Evolutionary conservation across 2,888 invertebrate genomes (phyloP).

Genomic region (Apomyelois bistriatella): DNA sequence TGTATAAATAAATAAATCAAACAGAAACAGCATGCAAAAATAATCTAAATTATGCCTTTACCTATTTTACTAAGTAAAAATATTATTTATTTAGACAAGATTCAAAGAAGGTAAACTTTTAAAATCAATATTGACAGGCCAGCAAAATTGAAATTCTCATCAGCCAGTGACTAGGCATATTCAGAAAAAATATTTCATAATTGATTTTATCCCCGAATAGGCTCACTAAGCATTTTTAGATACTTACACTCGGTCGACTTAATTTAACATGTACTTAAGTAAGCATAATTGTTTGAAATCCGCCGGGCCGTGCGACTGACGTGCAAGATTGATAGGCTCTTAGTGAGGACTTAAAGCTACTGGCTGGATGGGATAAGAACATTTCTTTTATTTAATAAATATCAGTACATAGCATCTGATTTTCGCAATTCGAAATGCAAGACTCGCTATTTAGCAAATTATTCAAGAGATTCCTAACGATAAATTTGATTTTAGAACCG

Average conservation of each 20-base stretch:
- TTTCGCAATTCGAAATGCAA: too few relatives aligned
- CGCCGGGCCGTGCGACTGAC: slow-evolving; percentile 63
- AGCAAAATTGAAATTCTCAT: background rate
- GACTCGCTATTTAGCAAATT: too few relatives aligned
- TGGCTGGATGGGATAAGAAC: slow-evolving; percentile 35
- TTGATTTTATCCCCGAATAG: too few relatives aligned
- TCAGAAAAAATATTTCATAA: background rate
- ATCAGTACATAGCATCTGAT: too few relatives aligned
- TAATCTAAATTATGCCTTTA: too few relatives aligned
- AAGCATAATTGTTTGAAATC: slow-evolving; percentile 69
- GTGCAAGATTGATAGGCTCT: slow-evolving; percentile 63
- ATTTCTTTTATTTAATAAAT: background rate
- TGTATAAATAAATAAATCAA: too few relatives aligned
- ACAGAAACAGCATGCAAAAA: too few relatives aligned
- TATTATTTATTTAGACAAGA: too few relatives aligned
- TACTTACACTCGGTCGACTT: slow-evolving; percentile 27
- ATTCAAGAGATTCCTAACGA: too few relatives aligned
- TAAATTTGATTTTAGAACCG: too few relatives aligned
- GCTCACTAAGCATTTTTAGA: slow-evolving; percentile 7
- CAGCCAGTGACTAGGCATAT: background rate
- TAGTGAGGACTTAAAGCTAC: slow-evolving; percentile 31
- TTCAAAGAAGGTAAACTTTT: too few relatives aligned
- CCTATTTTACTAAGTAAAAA: too few relatives aligned
- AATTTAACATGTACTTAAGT: slow-evolving; percentile 65
- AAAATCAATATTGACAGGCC: background rate